These are phyloP conservation scores for Lerista edwardsae DNA, from an alignment of 2,797 vertebrate genomes.

Conservation along the genomic window DNA sequence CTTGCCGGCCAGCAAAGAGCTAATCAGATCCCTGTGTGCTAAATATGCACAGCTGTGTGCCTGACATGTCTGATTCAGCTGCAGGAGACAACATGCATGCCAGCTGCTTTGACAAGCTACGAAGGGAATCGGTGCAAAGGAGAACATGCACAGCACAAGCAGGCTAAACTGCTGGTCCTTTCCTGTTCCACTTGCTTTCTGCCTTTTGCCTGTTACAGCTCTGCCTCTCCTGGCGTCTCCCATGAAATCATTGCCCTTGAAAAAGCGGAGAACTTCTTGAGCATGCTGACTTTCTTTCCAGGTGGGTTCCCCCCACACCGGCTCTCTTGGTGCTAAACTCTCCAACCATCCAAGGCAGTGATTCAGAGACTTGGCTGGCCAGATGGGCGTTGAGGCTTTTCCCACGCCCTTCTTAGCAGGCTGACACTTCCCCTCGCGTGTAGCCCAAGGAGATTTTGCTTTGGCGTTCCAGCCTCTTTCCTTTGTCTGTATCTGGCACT, in stretches of 20 bases:
- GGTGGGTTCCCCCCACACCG: conserved; percentile 38
- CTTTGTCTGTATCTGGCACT: conserved; percentile 21
- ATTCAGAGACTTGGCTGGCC: conserved; percentile 42
- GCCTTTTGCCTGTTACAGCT: background rate
- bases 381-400: conserved; percentile 16
- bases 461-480: background rate
- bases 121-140: conserved; percentile 54
- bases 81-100: conserved; percentile 43
- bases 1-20: conserved; percentile 65
- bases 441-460: background rate
- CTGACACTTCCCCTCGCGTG: conserved; percentile 1
- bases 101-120: conserved; percentile 53
- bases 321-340: conserved; percentile 35
- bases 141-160: accelerated
- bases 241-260: conserved; percentile 4
- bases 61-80: conserved; percentile 68
- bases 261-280: conserved; percentile 30
- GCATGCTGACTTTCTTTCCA: conserved; percentile 39
- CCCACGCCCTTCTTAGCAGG: conserved; percentile 14
- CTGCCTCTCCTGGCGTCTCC: background rate
- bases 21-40: conserved; percentile 70
- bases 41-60: conserved; percentile 70
- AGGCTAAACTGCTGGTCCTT: background rate
- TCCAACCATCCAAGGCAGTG: conserved; percentile 26
- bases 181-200: accelerated